Percentiles rank a stretch among this genome's conserved stretches.
phyloP scores from a whole-genome alignment of 2,113 vertebrate species.

The Pogona vitticeps region DNA sequence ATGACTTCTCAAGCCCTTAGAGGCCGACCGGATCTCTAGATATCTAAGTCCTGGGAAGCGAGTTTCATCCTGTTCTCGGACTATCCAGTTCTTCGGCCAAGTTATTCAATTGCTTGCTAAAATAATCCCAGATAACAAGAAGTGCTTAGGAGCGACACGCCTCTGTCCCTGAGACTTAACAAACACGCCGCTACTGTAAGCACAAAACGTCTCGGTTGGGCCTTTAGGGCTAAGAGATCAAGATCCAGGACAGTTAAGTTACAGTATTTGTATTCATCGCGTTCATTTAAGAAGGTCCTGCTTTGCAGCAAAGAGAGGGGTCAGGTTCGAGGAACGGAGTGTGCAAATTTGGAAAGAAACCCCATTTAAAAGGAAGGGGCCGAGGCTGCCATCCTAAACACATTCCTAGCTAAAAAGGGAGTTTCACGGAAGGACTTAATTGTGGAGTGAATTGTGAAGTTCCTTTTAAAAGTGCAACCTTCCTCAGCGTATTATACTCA shows the following conservation, averaged over 20 bases:
- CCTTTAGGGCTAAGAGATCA: too few species aligned
- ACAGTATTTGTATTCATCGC: too few species aligned
- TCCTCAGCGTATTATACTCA: too few species aligned
- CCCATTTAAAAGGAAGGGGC: not conserved
- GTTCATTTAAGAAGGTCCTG: too few species aligned
- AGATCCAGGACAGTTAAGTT: too few species aligned
- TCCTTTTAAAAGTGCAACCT: too few species aligned
- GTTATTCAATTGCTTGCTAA: not conserved
- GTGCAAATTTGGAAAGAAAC: not conserved
- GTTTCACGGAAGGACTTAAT: too few species aligned
- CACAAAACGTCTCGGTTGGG: too few species aligned
- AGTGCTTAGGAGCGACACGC: not conserved
- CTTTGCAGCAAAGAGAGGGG: too few species aligned
- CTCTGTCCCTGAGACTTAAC: not conserved
- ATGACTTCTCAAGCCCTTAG: not conserved
- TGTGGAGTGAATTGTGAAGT: not conserved
- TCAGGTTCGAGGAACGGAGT: accelerated
- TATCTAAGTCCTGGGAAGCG: too few species aligned
- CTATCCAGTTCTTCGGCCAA: too few species aligned
- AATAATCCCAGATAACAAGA: not conserved
- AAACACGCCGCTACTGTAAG: not conserved
- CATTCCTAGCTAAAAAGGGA: not conserved
- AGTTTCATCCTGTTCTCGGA: too few species aligned
- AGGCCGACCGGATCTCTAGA: not conserved
- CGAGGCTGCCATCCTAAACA: not conserved